Base-by-base conservation (phyloP, 2,888 invertebrate genomes). In the Notocelia uddmanniana region DNA sequence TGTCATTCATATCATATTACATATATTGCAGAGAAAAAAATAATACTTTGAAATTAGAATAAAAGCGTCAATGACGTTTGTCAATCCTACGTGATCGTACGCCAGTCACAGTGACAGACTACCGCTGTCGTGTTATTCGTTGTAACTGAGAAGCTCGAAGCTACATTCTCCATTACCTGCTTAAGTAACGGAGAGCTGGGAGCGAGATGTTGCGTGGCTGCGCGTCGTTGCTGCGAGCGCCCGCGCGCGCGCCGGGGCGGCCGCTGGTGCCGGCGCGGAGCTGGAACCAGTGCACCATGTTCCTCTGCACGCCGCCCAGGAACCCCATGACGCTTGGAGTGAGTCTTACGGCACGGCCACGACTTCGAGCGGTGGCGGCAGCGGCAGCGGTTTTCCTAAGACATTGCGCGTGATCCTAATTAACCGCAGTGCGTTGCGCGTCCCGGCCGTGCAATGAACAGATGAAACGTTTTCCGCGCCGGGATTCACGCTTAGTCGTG, bases 261-360 rank as follows among this genome's bases (percentile, higher is more conserved):
- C 8, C 60, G 23, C n/a, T 60, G 11, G 60, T 63, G 21, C 69
- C 69, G 31, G 34, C 45, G 13, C 62, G 69, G 5, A 45, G 13
- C 54, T 69, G 69, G 69, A 55, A 54, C 18, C 69, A 69, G 55
- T 11, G n/a, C 9, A 55, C 55, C 21, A 1, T 23, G 21, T 69
- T 9, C 18, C 15, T 69, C 13, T 13, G 13, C 19, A 11, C 8
- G 18, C 69, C 69, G 18, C 48, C 69, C 23, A 15, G 69, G 45
- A n/a, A 31, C 45, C 37, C 37, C 11, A 11, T 45, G 1, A 21
- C 69, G 2, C 11, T 55, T 1, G n/a, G 9, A 15, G 64, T 66
- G 34, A 66, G 37, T 45, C 3, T 15, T n/a, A n/a, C n/a, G n/a
- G n/a, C n/a, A n/a, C n/a, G n/a, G n/a, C n/a, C n/a, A n/a, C n/a